A percentile compares a stretch with the other conserved stretches of the same genome.
These are phyloP conservation scores for Ophion ventricosus DNA, from an alignment of 2,888 invertebrate species.

Conservation along the genomic window DNA sequence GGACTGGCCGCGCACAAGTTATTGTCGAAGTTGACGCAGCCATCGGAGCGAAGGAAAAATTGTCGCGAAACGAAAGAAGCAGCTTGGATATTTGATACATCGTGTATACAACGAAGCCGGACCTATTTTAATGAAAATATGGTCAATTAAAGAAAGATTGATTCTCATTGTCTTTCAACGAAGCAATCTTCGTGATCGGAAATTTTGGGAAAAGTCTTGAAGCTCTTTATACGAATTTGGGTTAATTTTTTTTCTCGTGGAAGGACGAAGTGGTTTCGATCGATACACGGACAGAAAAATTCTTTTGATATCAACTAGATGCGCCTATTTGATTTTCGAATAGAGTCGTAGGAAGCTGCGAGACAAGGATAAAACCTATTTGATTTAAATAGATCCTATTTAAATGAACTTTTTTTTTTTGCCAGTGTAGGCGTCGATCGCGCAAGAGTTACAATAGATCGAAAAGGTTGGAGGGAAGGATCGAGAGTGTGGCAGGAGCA, in stretches of 20 bases:
- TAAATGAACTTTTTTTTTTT: too few relatives aligned
- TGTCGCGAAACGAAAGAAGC: neutral
- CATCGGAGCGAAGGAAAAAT: slow-evolving; percentile 15
- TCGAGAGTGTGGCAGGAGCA: slow-evolving; percentile 36
- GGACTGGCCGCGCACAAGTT: slow-evolving; percentile 18
- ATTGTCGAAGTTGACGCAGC: slow-evolving; percentile 41
- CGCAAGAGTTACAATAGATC: slow-evolving; percentile 53
- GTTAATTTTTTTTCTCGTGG: neutral
- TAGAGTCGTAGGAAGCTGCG: too few relatives aligned
- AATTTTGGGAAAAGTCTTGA: neutral
- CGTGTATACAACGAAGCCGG: neutral
- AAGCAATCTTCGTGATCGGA: neutral
- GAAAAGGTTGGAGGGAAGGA: slow-evolving; percentile 45
- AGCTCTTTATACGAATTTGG: neutral
- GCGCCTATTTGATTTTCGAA: too few relatives aligned
- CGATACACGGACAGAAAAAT: too few relatives aligned
- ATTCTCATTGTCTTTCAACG: neutral
- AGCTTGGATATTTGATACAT: neutral
- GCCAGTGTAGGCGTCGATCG: slow-evolving; percentile 62
- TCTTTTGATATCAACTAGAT: too few relatives aligned
- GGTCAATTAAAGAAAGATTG: neutral
- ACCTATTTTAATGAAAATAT: neutral
- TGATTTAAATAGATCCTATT: too few relatives aligned
- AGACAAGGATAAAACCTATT: too few relatives aligned
- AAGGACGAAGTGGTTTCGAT: slow-evolving; percentile 40